Evolutionary conservation across 2,113 vertebrate genomes (phyloP), one percentile per base, ranked within the genome.

Genomic region (Plecturocebus donacophilus): DNA sequence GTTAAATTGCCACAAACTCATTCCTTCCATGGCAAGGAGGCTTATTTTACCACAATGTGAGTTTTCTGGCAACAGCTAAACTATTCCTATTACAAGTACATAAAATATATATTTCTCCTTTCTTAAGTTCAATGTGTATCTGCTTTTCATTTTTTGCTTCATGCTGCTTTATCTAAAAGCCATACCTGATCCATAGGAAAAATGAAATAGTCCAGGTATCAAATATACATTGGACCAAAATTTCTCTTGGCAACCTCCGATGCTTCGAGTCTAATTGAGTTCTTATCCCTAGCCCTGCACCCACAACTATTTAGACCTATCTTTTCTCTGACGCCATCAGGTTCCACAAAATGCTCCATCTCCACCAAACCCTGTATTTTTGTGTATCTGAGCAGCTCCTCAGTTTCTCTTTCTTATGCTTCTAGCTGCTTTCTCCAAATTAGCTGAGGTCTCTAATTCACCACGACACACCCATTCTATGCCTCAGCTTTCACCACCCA

Each of bases 401-500:
- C 0, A 8, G 3, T 20, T 77, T 64, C 27, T 91, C 14, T 27
- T 13, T 21, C 13, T 56, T 52, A 7, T 7, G 4, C 9, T 49
- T 58, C 17, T 32, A 10, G 8, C 30, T 7, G 14, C 35, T 58
- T 79, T 76, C 54, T 81, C 40, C 58, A 61, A 19, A 73, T 1
- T 1, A 19, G 2, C 49, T n/a, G 32, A 54, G 27, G 40, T 61
- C 4, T 70, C 54, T 87, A 12, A 32, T 42, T 52, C 84, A 56
- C 6, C 20, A 16, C 5, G 6, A 0, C 27, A 30, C 30, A 32
- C 47, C 27, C 45, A 80, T 40, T 30, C 30, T 30, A 70, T 40
- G 3, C 25, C 1, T 6, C 12, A 1, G 19, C 13, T 25, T 23
- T 42, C 11, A 1, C 66, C 2, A 0, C 20, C 79, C 66, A 75